A percentile compares a stretch with the other conserved stretches of the same genome.
Conservation (phyloP, 2,888 invertebrate species). For the Chrysolina haemoptera region DNA sequence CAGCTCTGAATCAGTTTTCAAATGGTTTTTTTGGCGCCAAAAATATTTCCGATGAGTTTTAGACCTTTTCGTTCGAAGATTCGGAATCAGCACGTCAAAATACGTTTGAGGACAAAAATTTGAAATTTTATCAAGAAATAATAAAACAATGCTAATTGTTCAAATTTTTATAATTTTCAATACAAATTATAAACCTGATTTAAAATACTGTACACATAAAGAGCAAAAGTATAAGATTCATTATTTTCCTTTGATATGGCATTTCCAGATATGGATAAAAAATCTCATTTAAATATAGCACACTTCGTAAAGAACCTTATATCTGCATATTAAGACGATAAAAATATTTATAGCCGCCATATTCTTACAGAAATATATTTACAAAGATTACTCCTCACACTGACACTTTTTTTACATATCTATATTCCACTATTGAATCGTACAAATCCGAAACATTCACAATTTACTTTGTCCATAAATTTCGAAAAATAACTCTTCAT, state of each 20-base stretch:
- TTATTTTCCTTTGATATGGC: constrained; percentile 69
- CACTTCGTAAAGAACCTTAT: constrained; percentile 63
- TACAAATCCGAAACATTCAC: constrained; percentile 27
- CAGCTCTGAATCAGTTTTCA: too few relatives aligned
- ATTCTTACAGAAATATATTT: constrained; percentile 65
- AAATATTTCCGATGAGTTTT: too few relatives aligned
- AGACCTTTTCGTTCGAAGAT: too few relatives aligned
- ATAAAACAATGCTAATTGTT: constrained; percentile 52
- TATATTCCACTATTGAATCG: constrained; percentile 40
- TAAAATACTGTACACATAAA: constrained; percentile 85
- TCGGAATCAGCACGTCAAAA: too few relatives aligned
- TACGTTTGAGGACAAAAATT: too few relatives aligned
- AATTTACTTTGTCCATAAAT: constrained; percentile 46
- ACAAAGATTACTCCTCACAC: constrained; percentile 64
- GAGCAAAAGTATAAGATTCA: constrained; percentile 68
- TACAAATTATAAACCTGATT: constrained; percentile 87
- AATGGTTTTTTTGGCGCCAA: too few relatives aligned
- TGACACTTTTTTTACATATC: constrained; percentile 59
- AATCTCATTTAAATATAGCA: constrained; percentile 66
- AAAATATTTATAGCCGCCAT: constrained; percentile 68
- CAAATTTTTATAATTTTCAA: constrained; percentile 78
- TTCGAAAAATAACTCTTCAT: constrained; percentile 48
- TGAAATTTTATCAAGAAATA: neutral
- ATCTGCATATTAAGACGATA: constrained; percentile 62
- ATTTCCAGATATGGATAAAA: constrained; percentile 70